Evolutionary conservation across 2,113 vertebrate species (phyloP).

Genomic region (Stegastes partitus): DNA sequence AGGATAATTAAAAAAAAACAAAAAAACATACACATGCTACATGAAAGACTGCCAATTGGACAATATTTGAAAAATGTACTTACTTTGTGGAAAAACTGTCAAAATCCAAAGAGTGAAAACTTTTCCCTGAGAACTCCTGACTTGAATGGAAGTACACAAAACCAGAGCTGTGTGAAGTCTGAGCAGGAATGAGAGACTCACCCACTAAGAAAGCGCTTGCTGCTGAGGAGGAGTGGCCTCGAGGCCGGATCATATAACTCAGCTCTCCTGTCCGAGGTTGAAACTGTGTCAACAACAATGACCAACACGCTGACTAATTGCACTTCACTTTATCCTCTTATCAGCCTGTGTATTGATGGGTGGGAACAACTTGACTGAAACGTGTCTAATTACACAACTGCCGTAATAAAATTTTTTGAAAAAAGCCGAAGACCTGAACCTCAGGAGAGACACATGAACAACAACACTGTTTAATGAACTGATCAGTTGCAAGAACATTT

Average conservation of each 20-base stretch:
- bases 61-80: constrained; percentile 28
- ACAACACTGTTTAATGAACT: background rate
- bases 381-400: background rate
- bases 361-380: constrained; percentile 6
- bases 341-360: constrained; percentile 25
- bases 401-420: background rate
- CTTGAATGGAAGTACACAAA: constrained; percentile 34
- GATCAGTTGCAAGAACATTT: background rate
- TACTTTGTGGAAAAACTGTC: constrained; percentile 47
- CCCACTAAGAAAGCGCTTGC: constrained; percentile 58
- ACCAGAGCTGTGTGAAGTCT: constrained; percentile 38
- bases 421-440: background rate
- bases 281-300: constrained; percentile 77
- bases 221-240: constrained; percentile 72
- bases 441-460: background rate
- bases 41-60: background rate
- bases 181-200: constrained; percentile 63
- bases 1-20: background rate
- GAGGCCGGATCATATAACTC: constrained; percentile 69
- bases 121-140: constrained; percentile 12
- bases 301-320: constrained; percentile 39
- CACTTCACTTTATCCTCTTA: constrained; percentile 44
- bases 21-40: background rate
- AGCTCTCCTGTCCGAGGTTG: constrained; percentile 41
- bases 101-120: constrained; percentile 39